Conservation (phyloP, 2,113 vertebrate species). For the Acrocephalus arundinaceus region DNA sequence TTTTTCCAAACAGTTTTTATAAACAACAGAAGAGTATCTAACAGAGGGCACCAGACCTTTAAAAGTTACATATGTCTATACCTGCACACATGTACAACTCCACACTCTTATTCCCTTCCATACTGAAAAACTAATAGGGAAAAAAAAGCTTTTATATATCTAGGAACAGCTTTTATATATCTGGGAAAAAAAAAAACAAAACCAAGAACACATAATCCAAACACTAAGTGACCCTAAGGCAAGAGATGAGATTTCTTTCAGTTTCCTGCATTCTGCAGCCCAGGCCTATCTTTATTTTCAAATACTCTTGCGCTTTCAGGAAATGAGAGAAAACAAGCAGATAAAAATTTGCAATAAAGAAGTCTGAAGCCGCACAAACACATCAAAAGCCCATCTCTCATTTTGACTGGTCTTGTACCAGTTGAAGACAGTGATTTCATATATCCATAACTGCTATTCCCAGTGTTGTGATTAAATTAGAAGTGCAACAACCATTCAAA, state of each 20-base stretch:
- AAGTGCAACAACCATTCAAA: neutral
- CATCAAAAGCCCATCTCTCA: neutral
- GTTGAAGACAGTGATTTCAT: neutral
- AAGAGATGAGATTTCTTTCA: neutral
- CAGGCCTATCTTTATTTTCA: neutral
- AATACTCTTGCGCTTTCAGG: neutral
- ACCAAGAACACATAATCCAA: neutral
- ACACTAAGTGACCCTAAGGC: neutral
- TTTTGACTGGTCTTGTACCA: neutral
- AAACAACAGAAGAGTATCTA: neutral
- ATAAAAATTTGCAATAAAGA: neutral
- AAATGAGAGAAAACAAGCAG: neutral
- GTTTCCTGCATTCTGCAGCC: neutral
- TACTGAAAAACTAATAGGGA: neutral
- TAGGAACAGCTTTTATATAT: neutral
- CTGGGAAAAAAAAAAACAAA: too few relatives aligned
- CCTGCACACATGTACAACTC: accelerated
- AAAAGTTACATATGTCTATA: neutral
- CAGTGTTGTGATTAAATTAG: neutral
- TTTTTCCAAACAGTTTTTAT: neutral
- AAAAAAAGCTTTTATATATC: neutral
- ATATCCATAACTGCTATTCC: neutral
- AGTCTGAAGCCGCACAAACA: neutral
- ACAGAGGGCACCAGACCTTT: neutral
- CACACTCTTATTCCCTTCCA: neutral